Evolutionary conservation across 2,113 vertebrate species (phyloP), one percentile per base, ranked within the genome.

Genomic region (Rhinopomastus cyanomelas): DNA sequence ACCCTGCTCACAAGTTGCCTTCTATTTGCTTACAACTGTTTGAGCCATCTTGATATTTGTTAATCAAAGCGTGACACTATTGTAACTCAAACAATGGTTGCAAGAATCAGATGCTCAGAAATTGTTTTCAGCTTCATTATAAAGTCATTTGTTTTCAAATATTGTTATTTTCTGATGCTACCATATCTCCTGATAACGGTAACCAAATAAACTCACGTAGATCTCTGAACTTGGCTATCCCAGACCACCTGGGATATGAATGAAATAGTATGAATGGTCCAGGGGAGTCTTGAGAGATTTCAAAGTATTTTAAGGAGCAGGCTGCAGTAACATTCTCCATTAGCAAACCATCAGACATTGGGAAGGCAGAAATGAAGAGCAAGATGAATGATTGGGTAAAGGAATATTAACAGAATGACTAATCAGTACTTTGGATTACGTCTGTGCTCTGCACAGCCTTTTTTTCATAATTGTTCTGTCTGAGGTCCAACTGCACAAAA

Each of bases 211-310:
- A 64, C 39, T 51, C 39, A 34, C 5, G 10, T 10, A 78, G 30
- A 22, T 67, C 44, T 68, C 55, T 59, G 18, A 78, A 68, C 21
- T 53, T 55, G 81, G 9, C 6, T 71, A 15, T 22, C 9, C 26
- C 29, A 37, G 29, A 12, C 52, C 8, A 29, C 30, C 12, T 61
- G 13, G 61, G 27, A n/a, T 78, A 15, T n/a, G n/a, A n/a, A n/a
- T n/a, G n/a, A n/a, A n/a, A n/a, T n/a, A n/a, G 11, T 25, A 51
- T 19, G 21, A 84, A 82, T 0, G 1, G 8, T 51, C 4, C 3
- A 62, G 3, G 4, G 26, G 8, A 56, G 23, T 34, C 39, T 32
- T 55, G 30, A 71, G 69, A 84, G 20, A 60, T 32, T 55, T n/a
- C 29, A 4, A 64, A 51, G 26, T 59, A 9, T 67, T 59, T 65